phyloP scores from a whole-genome alignment of 1,140 invertebrate genomes.

The Nasonia vitripennis region DNA sequence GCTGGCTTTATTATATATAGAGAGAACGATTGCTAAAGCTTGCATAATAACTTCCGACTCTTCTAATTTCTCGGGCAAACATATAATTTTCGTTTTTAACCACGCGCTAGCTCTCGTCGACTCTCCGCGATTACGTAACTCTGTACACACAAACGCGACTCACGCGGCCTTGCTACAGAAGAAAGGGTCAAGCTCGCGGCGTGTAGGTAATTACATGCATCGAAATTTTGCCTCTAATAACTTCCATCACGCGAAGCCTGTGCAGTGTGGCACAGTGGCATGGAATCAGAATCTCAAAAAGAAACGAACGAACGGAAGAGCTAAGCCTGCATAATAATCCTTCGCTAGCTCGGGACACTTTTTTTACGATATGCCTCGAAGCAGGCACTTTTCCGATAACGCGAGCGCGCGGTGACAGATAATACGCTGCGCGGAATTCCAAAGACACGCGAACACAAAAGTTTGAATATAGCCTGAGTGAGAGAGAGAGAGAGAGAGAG shows the following conservation, averaged over 20 bases:
- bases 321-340: neutral
- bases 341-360: neutral
- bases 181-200: neutral
- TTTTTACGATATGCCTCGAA: no score
- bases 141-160: neutral
- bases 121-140: no score
- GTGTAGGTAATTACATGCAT: neutral
- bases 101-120: no score
- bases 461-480: no score
- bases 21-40: neutral
- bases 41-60: neutral
- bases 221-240: slow-evolving; percentile 26
- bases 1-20: neutral
- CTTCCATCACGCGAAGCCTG: slow-evolving; percentile 39
- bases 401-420: neutral
- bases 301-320: neutral
- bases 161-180: neutral
- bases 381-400: neutral
- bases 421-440: neutral
- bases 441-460: no score
- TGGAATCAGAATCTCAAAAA: slow-evolving; percentile 8
- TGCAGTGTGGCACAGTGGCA: slow-evolving; percentile 41
- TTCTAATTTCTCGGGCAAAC: no score
- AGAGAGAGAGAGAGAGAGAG: no score
- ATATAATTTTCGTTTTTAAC: no score